Evolutionary conservation across 2,113 vertebrate genomes (phyloP).

Genomic region (Hydrochoerus hydrochaeris): DNA sequence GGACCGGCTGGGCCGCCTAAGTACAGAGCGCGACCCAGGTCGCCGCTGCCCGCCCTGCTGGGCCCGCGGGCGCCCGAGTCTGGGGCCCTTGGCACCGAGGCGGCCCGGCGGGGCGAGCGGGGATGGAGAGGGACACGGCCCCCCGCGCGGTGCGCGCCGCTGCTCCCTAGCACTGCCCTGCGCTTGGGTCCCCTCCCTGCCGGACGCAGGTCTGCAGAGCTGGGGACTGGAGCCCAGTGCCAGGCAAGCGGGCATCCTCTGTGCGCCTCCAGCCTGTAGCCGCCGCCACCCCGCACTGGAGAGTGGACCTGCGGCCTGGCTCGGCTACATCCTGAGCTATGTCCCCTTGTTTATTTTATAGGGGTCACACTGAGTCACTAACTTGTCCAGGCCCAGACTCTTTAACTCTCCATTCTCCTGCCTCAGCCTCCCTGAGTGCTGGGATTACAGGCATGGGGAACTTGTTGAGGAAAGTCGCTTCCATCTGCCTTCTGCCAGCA

Average conservation of each 20-base stretch:
- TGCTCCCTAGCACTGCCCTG: rapidly evolving
- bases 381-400: background rate
- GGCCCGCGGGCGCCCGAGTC: slow-evolving; percentile 78
- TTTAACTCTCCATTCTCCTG: background rate
- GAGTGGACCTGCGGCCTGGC: too few species aligned
- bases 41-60: slow-evolving; percentile 69
- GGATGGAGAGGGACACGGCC: background rate
- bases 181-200: background rate
- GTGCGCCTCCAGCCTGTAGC: background rate
- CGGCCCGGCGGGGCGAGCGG: background rate
- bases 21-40: slow-evolving; percentile 72
- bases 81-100: background rate
- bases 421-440: background rate
- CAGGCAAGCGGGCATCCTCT: background rate
- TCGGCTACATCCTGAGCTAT: background rate
- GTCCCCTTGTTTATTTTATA: background rate
- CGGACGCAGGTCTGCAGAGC: background rate
- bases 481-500: background rate
- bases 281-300: background rate
- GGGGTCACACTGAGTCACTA: too few species aligned
- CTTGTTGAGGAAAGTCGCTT: background rate
- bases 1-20: slow-evolving; percentile 78
- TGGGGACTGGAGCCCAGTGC: background rate
- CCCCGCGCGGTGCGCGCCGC: background rate
- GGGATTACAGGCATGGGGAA: background rate